phyloP scores from a whole-genome alignment of 2,797 vertebrate species.

The Ceryle rudis region DNA sequence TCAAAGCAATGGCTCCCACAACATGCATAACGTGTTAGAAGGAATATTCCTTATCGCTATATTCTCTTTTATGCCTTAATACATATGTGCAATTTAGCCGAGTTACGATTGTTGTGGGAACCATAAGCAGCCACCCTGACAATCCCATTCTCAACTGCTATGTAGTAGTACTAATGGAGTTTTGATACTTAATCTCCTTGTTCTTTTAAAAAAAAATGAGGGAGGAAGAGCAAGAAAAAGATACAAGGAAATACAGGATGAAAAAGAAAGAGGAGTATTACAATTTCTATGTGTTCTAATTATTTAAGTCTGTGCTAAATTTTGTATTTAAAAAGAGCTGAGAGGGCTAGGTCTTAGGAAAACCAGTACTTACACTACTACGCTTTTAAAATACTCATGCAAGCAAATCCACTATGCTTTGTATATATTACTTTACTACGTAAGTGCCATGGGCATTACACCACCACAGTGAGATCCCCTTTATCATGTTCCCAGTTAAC shows the following conservation, averaged over 20 bases:
- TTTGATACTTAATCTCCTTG: not conserved
- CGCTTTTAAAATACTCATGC: not conserved
- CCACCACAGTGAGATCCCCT: not conserved
- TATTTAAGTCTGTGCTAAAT: not conserved
- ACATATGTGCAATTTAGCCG: not conserved
- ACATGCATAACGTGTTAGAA: not conserved
- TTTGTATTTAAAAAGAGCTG: not conserved
- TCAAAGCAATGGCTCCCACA: slow-evolving; percentile 15
- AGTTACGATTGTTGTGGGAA: slow-evolving; percentile 14
- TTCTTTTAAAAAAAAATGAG: not conserved
- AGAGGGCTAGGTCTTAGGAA: not conserved
- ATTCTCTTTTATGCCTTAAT: slow-evolving; percentile 10
- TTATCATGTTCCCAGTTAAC: rapidly evolving
- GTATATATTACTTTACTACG: not conserved
- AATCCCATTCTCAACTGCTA: slow-evolving; percentile 1
- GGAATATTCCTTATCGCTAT: not conserved
- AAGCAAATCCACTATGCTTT: not conserved
- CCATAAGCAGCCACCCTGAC: not conserved
- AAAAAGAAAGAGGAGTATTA: not conserved
- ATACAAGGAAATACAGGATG: not conserved
- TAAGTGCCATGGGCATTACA: not conserved
- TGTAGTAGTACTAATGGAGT: not conserved
- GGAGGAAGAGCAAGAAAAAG: not conserved
- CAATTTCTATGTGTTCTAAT: not conserved
- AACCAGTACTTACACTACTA: not conserved